Conservation (phyloP, 1,140 invertebrate species). For the Lasioglossum albipes region DNA sequence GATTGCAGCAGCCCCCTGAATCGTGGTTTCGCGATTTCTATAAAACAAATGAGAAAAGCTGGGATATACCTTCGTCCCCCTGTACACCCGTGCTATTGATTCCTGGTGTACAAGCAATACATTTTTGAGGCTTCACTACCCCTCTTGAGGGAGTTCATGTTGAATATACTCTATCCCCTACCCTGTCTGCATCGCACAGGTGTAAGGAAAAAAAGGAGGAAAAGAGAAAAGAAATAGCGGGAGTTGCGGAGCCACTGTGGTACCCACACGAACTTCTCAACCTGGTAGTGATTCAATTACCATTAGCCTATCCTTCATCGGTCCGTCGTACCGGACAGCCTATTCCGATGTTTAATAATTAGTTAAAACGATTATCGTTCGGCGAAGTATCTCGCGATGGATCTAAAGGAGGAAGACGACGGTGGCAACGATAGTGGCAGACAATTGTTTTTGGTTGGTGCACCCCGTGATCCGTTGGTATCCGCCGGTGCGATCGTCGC, state of each 20-base stretch:
- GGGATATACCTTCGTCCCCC: constrained; percentile 55
- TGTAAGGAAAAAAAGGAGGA: constrained; percentile 68
- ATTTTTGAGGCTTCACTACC: constrained; percentile 77
- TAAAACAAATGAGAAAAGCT: constrained; percentile 37
- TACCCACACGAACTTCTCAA: constrained; percentile 59
- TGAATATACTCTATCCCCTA: constrained; percentile 72
- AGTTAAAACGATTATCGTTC: constrained; percentile 32
- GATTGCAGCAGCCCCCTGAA: background rate
- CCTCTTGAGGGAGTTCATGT: constrained; percentile 73
- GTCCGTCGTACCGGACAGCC: constrained; percentile 5
- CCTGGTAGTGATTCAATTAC: constrained; percentile 63
- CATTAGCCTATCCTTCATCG: constrained; percentile 48
- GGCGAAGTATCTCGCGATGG: constrained; percentile 61
- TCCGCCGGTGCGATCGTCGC: constrained; percentile 72
- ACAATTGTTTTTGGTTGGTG: constrained; percentile 75
- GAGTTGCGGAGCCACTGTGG: constrained; percentile 57
- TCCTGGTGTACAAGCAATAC: constrained; percentile 75
- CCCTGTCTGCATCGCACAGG: constrained; percentile 67
- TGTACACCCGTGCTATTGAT: constrained; percentile 71
- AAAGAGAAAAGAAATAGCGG: constrained; percentile 63
- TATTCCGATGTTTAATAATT: constrained; percentile 38
- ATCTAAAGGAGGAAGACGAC: constrained; percentile 76
- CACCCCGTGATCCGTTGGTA: constrained; percentile 73
- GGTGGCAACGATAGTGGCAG: constrained; percentile 61
- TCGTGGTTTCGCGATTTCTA: no score